Evolutionary conservation across 2,797 vertebrate genomes (phyloP).

Genomic region (Urosaurus nigricauda): DNA sequence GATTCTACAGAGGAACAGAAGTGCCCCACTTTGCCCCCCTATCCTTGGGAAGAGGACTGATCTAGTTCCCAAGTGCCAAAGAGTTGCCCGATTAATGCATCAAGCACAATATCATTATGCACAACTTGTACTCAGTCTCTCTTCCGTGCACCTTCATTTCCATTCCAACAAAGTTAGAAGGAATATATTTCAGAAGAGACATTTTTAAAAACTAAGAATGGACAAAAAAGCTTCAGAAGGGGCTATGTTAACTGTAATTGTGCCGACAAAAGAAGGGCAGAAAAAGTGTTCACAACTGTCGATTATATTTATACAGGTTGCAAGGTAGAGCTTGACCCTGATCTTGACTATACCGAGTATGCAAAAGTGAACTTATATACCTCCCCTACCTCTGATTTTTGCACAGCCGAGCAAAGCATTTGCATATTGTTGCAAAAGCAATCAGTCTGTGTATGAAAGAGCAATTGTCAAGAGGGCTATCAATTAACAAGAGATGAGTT

Average conservation of each 20-base stretch:
- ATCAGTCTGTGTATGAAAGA: constrained; percentile 73
- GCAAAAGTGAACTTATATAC: too few relatives aligned
- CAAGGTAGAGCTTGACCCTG: neutral
- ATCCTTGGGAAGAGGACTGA: neutral
- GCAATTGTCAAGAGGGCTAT: constrained; percentile 71
- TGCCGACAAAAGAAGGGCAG: too few relatives aligned
- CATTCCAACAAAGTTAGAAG: constrained; percentile 10
- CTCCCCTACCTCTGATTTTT: too few relatives aligned
- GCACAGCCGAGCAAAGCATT: constrained; percentile 74
- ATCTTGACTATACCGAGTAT: neutral
- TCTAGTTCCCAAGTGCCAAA: neutral
- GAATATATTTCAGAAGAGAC: neutral
- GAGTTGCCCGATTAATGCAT: neutral
- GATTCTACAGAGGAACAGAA: neutral
- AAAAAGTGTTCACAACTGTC: neutral
- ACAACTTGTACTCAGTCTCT: neutral
- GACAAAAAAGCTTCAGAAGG: neutral
- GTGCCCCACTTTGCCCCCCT: rapidly evolving
- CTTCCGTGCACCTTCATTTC: neutral
- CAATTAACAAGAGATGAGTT: constrained; percentile 63
- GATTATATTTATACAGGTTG: too few relatives aligned
- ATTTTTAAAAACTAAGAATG: neutral
- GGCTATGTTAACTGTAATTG: too few relatives aligned
- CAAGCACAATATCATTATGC: neutral
- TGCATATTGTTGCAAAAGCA: constrained; percentile 74